Evolutionary conservation across 1,140 invertebrate species (phyloP).

Genomic region (Papilio dardanus): DNA sequence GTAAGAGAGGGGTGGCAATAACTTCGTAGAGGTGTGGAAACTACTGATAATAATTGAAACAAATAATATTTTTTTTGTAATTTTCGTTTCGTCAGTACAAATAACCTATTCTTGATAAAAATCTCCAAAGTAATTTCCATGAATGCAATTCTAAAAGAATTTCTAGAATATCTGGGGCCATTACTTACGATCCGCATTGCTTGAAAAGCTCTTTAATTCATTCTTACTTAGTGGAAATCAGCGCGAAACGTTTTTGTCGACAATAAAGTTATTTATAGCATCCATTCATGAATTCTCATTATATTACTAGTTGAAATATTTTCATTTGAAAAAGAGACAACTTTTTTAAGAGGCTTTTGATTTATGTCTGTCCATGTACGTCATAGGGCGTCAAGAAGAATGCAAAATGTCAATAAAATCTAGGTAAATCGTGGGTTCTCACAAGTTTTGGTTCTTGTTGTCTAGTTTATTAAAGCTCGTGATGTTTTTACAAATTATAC

Average conservation of each 20-base stretch:
- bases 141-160: slow-evolving; percentile 19
- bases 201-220: slow-evolving; percentile 27
- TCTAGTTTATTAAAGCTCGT: too few relatives aligned
- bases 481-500: not conserved
- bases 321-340: not conserved
- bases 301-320: not conserved
- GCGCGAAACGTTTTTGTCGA: slow-evolving; percentile 5
- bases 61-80: not conserved
- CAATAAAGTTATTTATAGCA: slow-evolving; percentile 5
- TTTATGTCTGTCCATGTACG: not conserved
- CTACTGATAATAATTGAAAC: not conserved
- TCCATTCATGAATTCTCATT: not conserved
- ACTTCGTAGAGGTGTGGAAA: not conserved
- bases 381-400: too few relatives aligned
- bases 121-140: not conserved
- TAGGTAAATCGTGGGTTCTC: too few relatives aligned
- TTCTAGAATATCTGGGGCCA: slow-evolving; percentile 15
- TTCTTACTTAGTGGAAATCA: slow-evolving; percentile 15
- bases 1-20: not conserved
- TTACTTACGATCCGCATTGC: slow-evolving; percentile 18
- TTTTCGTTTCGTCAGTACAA: not conserved
- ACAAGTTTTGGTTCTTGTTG: too few relatives aligned
- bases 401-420: too few relatives aligned
- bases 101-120: not conserved
- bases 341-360: not conserved